Base-by-base conservation (phyloP, 2,113 vertebrate genomes). In the Bufo bufo region DNA sequence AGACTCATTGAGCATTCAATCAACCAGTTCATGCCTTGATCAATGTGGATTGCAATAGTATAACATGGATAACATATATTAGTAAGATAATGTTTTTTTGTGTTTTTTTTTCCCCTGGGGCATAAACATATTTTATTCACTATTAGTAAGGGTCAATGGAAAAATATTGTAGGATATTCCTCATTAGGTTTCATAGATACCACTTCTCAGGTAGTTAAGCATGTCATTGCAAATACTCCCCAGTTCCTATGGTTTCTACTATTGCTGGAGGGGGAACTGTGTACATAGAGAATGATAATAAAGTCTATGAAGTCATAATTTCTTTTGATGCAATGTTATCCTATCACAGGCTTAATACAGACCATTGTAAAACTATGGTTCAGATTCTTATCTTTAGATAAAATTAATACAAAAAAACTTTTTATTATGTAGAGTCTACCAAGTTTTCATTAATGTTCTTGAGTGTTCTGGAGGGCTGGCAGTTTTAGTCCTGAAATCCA, bases 161-260 rank as follows among this genome's bases (percentile, higher is more conserved):
- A 47, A 11, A 83, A 23, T 63, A 49, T 47, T 6, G 81, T 9
- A n/a, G 8, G 81, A 83, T 66, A 83, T 83, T 45, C 43, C 52
- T 80, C 78, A 59, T 80, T 58, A 66, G 33, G 61, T 84, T 69
- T 66, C 82, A 69, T 47, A 49, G 61, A 84, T 50, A 84, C 47
- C n/a, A 52, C 69, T 84, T 84, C 20, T 69, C 82, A 84, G 82
- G 58, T 20, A 84, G 45, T 84, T 69, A 84, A 84, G 61, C 82
- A 84, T 84, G 61, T 61, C 61, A 84, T 84, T 20, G 12, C 43
- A 65, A 65, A 66, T 47, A 8, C 59, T 84, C 19, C 23, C 82
- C 82, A 69, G 52, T 52, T 84, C 49, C 79, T 45, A 61, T 49
- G 61, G 50, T 69, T 49, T 69, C 47, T 69, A 12, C 23, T 69